Conservation (phyloP, 2,113 vertebrate species). For the Laterallus jamaicensis region DNA sequence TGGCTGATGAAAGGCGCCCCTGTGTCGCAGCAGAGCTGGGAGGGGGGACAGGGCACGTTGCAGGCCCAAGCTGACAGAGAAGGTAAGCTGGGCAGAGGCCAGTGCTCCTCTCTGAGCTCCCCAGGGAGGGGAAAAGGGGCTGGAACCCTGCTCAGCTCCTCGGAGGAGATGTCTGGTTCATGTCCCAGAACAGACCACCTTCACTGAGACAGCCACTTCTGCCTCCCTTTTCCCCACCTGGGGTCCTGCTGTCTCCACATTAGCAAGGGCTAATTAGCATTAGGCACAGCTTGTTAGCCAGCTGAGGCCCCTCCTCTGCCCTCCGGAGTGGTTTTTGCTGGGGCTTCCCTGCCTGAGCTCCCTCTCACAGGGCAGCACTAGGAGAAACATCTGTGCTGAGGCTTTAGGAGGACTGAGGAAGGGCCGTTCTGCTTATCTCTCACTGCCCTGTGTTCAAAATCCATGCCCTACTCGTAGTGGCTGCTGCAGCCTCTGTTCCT, state of each 20-base stretch:
- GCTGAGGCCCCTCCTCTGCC: neutral
- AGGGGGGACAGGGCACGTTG: neutral
- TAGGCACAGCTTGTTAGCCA: neutral
- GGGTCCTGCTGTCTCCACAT: neutral
- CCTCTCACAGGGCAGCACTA: neutral
- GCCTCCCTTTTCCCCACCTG: neutral
- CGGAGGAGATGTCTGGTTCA: neutral
- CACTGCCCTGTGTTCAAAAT: neutral
- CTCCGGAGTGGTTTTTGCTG: neutral
- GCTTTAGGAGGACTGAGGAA: neutral
- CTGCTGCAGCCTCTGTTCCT: neutral
- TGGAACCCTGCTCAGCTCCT: accelerated
- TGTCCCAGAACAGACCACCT: neutral
- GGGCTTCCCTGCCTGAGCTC: neutral
- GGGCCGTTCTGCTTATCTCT: neutral
- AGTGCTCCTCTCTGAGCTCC: neutral
- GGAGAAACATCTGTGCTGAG: neutral
- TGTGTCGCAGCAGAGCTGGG: neutral
- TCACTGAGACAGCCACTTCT: neutral
- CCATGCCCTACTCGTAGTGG: neutral
- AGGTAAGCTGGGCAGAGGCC: neutral
- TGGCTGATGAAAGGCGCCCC: neutral
- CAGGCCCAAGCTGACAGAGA: neutral
- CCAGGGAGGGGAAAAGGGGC: neutral
- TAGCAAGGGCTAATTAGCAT: neutral